Evolutionary conservation across 2,797 vertebrate species (phyloP).

Genomic region (Tokudaia muenninki): DNA sequence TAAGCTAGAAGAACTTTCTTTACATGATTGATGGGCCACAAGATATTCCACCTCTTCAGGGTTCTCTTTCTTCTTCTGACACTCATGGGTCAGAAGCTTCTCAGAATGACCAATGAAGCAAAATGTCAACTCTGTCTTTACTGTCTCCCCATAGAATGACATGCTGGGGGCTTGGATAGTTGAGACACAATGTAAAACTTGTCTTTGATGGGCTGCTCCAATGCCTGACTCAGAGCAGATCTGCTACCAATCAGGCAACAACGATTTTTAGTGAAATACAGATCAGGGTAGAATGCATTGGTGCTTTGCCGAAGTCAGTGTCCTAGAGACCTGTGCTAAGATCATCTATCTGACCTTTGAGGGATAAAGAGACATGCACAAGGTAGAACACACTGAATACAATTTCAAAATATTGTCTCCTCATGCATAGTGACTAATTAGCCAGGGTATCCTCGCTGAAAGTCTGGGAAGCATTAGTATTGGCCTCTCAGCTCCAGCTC

Average conservation of each 20-base stretch:
- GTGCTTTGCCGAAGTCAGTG: background rate
- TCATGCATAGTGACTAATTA: background rate
- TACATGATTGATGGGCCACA: conserved; percentile 88
- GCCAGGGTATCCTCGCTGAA: background rate
- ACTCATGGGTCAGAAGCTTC: conserved; percentile 85
- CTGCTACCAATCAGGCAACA: background rate
- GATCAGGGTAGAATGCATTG: background rate
- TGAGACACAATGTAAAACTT: conserved; percentile 75
- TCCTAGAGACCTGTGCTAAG: background rate
- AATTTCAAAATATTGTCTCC: background rate
- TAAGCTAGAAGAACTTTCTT: conserved; percentile 87
- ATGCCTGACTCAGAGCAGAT: background rate
- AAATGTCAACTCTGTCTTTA: conserved; percentile 85
- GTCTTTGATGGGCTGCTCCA: conserved; percentile 78
- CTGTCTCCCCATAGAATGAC: conserved; percentile 76
- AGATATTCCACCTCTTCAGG: conserved; percentile 86
- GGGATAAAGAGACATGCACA: background rate
- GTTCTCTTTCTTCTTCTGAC: conserved; percentile 88
- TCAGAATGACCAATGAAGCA: conserved; percentile 87
- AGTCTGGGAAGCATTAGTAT: background rate
- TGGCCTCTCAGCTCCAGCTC: background rate
- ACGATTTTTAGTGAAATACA: conserved; percentile 14
- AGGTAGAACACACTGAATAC: background rate
- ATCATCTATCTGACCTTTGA: background rate
- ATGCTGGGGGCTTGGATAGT: conserved; percentile 79